Evolutionary conservation across 1,140 invertebrate species (phyloP).

Genomic region (Phenacoccus solenopsis): DNA sequence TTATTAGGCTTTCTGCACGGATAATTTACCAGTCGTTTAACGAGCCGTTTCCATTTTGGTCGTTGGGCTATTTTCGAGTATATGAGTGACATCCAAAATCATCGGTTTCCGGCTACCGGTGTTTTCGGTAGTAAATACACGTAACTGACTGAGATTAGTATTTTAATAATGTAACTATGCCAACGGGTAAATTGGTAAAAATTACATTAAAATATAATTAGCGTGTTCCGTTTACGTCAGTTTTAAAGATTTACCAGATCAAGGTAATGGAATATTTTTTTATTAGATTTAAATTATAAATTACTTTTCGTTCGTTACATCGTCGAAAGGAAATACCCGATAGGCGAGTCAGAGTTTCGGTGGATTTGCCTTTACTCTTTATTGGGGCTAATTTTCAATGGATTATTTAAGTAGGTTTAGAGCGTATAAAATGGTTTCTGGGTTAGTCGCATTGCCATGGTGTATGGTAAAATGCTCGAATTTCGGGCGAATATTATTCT

Average conservation of each 20-base stretch:
- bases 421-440: no score
- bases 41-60: not conserved
- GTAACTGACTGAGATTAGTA: conserved; percentile 1
- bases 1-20: conserved; percentile 1
- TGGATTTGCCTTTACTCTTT: no score
- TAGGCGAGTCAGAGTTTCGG: no score
- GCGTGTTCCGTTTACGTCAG: not conserved
- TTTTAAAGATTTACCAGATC: not conserved
- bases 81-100: not conserved
- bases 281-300: not conserved
- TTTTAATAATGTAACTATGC: not conserved
- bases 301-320: not conserved
- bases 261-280: not conserved
- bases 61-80: not conserved
- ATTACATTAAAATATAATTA: not conserved
- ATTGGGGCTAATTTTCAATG: no score
- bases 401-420: no score
- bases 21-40: not conserved
- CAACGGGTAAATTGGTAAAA: not conserved
- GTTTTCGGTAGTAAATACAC: not conserved
- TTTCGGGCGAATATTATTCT: no score
- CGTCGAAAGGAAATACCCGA: no score
- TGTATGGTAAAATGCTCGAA: no score
- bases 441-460: no score
- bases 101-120: not conserved